Conservation (phyloP, 2,113 vertebrate species). For the Semnopithecus entellus region DNA sequence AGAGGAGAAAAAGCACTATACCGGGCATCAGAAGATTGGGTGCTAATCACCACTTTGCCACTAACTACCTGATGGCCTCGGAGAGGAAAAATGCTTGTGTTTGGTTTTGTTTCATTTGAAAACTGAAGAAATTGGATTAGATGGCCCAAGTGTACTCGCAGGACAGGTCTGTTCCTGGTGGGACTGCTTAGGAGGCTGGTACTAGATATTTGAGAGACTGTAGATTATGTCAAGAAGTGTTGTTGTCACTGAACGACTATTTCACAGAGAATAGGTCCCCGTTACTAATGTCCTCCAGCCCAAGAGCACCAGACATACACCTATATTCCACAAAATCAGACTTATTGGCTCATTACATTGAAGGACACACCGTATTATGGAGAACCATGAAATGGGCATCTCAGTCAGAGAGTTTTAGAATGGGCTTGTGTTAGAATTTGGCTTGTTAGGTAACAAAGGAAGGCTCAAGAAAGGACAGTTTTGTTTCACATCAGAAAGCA, state of each 20-base stretch:
- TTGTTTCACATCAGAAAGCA: neutral
- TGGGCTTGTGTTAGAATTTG: neutral
- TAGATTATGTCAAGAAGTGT: neutral
- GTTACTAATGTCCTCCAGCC: neutral
- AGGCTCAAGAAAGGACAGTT: neutral
- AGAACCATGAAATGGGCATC: fast-evolving
- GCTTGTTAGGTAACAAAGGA: neutral
- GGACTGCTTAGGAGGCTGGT: neutral
- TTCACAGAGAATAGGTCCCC: neutral
- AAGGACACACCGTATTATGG: neutral
- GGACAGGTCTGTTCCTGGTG: neutral
- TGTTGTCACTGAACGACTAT: neutral
- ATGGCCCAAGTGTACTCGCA: neutral
- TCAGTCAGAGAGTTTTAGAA: neutral
- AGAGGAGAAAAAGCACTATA: neutral
- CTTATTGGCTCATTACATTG: too few species aligned
- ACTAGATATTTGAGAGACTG: neutral
- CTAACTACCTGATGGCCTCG: neutral
- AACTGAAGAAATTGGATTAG: neutral
- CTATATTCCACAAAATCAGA: neutral
- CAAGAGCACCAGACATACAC: neutral
- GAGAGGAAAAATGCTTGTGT: neutral
- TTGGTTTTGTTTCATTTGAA: neutral
- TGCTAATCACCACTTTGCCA: neutral
- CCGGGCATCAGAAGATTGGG: neutral